phyloP scores from a whole-genome alignment of 2,797 vertebrate species.

The Microcaecilia unicolor region DNA sequence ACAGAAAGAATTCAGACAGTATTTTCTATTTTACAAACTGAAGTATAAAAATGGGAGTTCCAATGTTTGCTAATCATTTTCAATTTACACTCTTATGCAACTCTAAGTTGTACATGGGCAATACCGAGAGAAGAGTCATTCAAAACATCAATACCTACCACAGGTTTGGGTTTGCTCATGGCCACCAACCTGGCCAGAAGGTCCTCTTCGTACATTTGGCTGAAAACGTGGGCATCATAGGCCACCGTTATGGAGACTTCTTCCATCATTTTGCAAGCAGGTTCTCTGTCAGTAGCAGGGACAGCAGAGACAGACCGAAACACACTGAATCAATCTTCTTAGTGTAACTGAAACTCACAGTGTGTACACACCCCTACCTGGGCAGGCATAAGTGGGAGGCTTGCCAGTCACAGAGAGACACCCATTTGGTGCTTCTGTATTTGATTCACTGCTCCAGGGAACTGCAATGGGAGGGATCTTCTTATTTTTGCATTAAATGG shows the following conservation, averaged over 20 bases:
- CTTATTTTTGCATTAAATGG: conserved; percentile 11
- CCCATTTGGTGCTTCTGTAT: conserved; percentile 10
- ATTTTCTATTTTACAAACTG: no score
- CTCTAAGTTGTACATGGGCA: no score
- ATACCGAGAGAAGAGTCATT: no score
- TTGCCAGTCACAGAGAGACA: conserved; percentile 1
- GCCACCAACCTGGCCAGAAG: conserved; percentile 79
- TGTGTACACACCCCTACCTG: conserved; percentile 39
- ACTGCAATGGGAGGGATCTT: conserved; percentile 1
- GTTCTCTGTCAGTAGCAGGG: conserved; percentile 7
- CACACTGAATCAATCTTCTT: conserved; percentile 18
- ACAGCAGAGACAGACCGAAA: conserved; percentile 15
- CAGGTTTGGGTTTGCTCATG: conserved; percentile 76
- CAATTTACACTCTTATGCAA: no score
- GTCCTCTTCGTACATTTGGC: conserved; percentile 83
- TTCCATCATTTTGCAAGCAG: conserved; percentile 83
- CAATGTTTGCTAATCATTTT: no score
- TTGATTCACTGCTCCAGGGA: conserved; percentile 7
- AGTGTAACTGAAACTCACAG: conserved; percentile 13
- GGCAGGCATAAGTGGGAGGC: conserved; percentile 21
- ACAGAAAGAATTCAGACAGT: no score
- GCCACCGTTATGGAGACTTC: conserved; percentile 92
- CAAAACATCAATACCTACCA: conserved; percentile 67
- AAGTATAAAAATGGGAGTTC: no score
- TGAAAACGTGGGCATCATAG: conserved; percentile 89